phyloP scores from a whole-genome alignment of 2,888 invertebrate genomes.

The Anoplius nigerrimus region DNA sequence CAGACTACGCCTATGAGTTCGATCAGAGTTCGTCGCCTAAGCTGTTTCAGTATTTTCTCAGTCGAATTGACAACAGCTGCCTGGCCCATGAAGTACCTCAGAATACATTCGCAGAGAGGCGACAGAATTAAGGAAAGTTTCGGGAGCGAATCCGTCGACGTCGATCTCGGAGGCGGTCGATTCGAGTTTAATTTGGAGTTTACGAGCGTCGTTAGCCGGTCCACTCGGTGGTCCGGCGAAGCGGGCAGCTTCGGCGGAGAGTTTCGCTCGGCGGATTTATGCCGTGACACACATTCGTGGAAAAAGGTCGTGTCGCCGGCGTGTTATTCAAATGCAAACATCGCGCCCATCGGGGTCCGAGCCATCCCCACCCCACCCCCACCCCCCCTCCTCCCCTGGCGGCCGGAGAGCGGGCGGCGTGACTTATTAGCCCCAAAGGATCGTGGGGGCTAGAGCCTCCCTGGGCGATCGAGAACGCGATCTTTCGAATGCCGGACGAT shows the following conservation, averaged over 20 bases:
- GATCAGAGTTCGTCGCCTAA: no score
- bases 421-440: constrained; percentile 58
- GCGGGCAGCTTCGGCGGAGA: no score
- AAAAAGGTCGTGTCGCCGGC: constrained; percentile 66
- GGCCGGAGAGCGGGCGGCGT: no score
- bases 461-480: constrained; percentile 1
- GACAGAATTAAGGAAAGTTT: no score
- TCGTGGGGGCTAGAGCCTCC: constrained; percentile 20
- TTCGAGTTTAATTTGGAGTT: constrained; percentile 62
- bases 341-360: constrained; percentile 31
- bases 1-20: no score
- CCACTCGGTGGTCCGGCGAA: constrained; percentile 63
- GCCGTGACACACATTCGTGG: constrained; percentile 62
- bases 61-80: no score
- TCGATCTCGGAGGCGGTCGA: constrained; percentile 25
- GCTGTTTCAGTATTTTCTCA: no score
- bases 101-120: no score
- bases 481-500: constrained; percentile 7
- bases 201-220: constrained; percentile 56
- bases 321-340: constrained; percentile 72
- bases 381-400: no score
- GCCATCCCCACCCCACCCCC: constrained; percentile 29
- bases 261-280: constrained; percentile 58
- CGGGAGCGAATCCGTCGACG: not conserved
- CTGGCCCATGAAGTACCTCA: no score